Conservation (phyloP, 2,113 vertebrate genomes). For the Crotalus tigris region DNA sequence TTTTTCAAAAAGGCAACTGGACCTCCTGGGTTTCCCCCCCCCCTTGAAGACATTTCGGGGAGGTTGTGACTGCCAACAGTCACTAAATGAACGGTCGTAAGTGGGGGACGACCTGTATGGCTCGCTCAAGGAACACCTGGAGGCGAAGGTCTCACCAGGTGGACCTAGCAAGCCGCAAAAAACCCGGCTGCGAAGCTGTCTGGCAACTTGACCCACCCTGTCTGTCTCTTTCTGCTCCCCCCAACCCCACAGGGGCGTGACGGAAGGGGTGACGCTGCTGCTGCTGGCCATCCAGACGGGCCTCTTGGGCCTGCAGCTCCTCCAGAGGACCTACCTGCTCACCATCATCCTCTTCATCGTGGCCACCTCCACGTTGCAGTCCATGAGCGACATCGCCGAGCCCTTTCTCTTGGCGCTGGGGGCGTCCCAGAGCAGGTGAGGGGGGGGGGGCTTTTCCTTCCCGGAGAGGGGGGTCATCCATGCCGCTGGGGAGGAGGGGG, state of each 20-base stretch:
- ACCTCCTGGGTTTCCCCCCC: too few relatives aligned
- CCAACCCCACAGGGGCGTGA: slow-evolving; percentile 75
- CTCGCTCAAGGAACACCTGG: too few relatives aligned
- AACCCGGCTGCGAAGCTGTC: not conserved
- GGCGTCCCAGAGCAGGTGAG: slow-evolving; percentile 80
- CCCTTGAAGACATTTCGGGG: too few relatives aligned
- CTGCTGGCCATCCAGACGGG: slow-evolving; percentile 85
- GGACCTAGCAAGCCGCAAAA: not conserved
- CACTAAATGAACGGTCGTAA: too few relatives aligned
- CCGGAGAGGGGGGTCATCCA: not conserved
- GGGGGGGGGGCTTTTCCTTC: fast-evolving
- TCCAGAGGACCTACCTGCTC: slow-evolving; percentile 87
- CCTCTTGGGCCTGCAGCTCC: slow-evolving; percentile 79
- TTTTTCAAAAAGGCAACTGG: too few relatives aligned
- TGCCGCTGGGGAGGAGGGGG: too few relatives aligned
- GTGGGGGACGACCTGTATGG: too few relatives aligned
- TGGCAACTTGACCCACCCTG: not conserved
- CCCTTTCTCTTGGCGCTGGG: slow-evolving; percentile 80
- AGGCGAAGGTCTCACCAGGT: not conserved
- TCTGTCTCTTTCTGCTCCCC: fast-evolving
- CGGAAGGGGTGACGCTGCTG: slow-evolving; percentile 81
- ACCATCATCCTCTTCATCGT: slow-evolving; percentile 91
- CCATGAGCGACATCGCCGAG: slow-evolving; percentile 85
- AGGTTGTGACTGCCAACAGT: too few relatives aligned
- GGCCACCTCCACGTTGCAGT: slow-evolving; percentile 84